Evolutionary conservation across 2,797 vertebrate genomes (phyloP).

Genomic region (Macropodus opercularis): DNA sequence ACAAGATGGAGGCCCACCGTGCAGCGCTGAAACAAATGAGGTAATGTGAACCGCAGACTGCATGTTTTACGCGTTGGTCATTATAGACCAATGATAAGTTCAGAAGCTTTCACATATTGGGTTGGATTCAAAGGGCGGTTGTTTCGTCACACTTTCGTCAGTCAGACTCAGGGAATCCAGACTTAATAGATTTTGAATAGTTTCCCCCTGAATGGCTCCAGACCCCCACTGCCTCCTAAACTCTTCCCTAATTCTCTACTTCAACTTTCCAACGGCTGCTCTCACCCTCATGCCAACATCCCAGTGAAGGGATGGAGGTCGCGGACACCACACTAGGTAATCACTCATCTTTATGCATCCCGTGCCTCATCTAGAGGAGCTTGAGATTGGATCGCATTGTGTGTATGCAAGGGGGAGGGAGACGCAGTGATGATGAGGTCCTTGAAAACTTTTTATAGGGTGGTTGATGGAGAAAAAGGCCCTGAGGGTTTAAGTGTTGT

Average conservation of each 20-base stretch:
- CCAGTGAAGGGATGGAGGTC: slow-evolving; percentile 49
- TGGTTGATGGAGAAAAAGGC: slow-evolving; percentile 56
- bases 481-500: slow-evolving; percentile 60
- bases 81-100: slow-evolving; percentile 2
- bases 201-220: slow-evolving; percentile 33
- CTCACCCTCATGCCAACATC: slow-evolving; percentile 17
- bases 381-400: slow-evolving; percentile 55
- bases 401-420: slow-evolving; percentile 22
- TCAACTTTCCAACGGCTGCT: slow-evolving; percentile 15
- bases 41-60: slow-evolving; percentile 46
- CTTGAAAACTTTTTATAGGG: slow-evolving; percentile 74
- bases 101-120: neutral
- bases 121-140: no score
- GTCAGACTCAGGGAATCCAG: no score
- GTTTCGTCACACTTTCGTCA: no score
- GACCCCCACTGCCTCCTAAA: slow-evolving; percentile 50
- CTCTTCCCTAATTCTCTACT: slow-evolving; percentile 33
- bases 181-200: slow-evolving; percentile 49
- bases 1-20: slow-evolving; percentile 67
- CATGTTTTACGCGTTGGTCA: neutral
- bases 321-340: slow-evolving; percentile 53
- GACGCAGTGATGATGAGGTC: slow-evolving; percentile 46
- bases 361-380: slow-evolving; percentile 34
- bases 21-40: slow-evolving; percentile 66
- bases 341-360: slow-evolving; percentile 72